Evolutionary conservation across 2,113 vertebrate genomes (phyloP), one percentile per base, ranked within the genome.

Genomic region (Epinephelus fuscoguttatus): DNA sequence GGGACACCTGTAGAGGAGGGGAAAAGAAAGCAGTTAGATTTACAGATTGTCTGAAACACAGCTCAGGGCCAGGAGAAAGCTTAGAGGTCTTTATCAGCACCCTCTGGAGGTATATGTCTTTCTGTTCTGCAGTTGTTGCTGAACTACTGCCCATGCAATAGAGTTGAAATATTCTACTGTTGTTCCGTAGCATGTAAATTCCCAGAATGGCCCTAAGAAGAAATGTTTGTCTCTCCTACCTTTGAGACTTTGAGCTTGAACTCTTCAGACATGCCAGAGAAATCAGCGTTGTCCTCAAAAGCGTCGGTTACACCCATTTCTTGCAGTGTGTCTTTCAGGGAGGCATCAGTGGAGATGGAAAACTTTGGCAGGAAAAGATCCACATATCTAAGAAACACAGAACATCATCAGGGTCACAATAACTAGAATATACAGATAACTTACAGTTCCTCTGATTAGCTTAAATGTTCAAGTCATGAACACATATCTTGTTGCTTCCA

Each of bases 321-420:
- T 4, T 0, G 5, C 86, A 99, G 89, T 3, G 68, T 79, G 0
- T 63, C 61, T 0, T 66, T 88, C 80, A 99, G 90, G 5, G 94
- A 80, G 1, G 95, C 92, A 1, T 86, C 75, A 3, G 91, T 86
- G 0, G 96, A 94, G 84, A 97, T 84, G 10, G 94, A 96, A 45
- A 96, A 95, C 59, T 96, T 96, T 3, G 96, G 96, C 88, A 99
- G 53, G n/a, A 42, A 87, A 59, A 98, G 74, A 2, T 87, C 23
- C 62, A 97, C 33, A 1, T 37, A 80, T 0, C 96, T 97, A 93
- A 72, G 81, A 60, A 37, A 85, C 70, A 92, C 3, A 81, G 42
- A 9, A 55, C 37, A 14, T 19, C 6, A 8, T 0, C 33, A 37
- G 47, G 3, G 11, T 86, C 14, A 64, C 57, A 64, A 15, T 80